Conservation (phyloP, 2,888 invertebrate genomes). For the Diaprepes abbreviatus region DNA sequence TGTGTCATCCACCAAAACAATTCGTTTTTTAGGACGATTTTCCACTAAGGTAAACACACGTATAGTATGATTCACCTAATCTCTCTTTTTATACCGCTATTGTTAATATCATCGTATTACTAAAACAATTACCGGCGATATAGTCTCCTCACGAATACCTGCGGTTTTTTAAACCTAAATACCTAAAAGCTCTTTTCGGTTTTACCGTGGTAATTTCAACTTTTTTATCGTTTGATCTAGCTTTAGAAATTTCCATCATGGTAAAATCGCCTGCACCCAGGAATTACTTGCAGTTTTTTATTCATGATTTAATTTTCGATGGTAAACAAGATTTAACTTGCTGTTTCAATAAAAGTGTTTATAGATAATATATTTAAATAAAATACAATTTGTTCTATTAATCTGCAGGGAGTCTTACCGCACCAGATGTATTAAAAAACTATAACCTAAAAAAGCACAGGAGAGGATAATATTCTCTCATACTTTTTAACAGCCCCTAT, state of each 20-base stretch:
- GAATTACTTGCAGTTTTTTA: constrained; percentile 10
- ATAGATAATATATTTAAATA: too few species aligned
- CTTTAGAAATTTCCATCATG: constrained; percentile 5
- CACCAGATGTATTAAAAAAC: too few species aligned
- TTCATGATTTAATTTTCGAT: too few species aligned
- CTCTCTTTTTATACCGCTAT: constrained; percentile 13
- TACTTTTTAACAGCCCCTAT: too few species aligned
- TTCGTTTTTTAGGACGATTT: constrained; percentile 4
- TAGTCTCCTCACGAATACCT: constrained; percentile 19
- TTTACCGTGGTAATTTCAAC: constrained; percentile 1
- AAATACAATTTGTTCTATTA: too few species aligned
- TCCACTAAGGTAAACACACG: constrained; percentile 6
- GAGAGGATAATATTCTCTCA: too few species aligned
- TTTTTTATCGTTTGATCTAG: background rate
- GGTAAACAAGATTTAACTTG: too few species aligned
- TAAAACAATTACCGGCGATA: constrained; percentile 8
- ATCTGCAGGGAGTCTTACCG: too few species aligned
- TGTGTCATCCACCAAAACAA: constrained; percentile 16
- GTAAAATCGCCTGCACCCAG: background rate
- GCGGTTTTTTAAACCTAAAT: constrained; percentile 11
- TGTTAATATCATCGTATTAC: constrained; percentile 15
- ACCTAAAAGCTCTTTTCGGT: constrained; percentile 6
- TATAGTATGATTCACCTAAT: constrained; percentile 31
- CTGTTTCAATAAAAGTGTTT: too few species aligned
- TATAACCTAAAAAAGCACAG: too few species aligned